Evolutionary conservation across 2,797 vertebrate genomes (phyloP).

Genomic region (Momotus momota): DNA sequence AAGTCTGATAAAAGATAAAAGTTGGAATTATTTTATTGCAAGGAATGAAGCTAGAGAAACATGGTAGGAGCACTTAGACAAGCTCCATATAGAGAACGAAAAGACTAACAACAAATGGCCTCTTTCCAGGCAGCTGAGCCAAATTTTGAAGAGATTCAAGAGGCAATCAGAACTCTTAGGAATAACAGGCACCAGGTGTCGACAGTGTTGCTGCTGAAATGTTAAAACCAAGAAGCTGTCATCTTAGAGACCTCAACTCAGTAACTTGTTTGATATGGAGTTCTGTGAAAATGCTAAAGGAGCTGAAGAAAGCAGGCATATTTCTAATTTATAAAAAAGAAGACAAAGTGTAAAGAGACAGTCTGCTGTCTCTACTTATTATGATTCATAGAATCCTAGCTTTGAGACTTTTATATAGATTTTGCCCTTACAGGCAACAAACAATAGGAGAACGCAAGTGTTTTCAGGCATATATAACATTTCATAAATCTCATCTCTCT

Average conservation of each 20-base stretch:
- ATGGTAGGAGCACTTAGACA: not conserved
- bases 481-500: constrained; percentile 6
- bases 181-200: constrained; percentile 52
- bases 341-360: not conserved
- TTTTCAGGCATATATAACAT: constrained; percentile 3
- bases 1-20: not conserved
- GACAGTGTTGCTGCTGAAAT: not conserved
- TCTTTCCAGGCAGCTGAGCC: constrained; percentile 17
- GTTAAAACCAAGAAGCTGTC: not conserved
- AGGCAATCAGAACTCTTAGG: constrained; percentile 29
- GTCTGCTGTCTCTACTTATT: constrained; percentile 12
- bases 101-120: constrained; percentile 36
- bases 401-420: constrained; percentile 12
- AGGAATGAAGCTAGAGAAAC: not conserved
- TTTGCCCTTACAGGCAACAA: constrained; percentile 15
- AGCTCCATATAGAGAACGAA: not conserved
- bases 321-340: not conserved
- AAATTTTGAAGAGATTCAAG: constrained; percentile 45
- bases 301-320: not conserved
- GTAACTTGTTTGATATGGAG: not conserved
- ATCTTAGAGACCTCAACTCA: not conserved
- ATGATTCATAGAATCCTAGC: not conserved
- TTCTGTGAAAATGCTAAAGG: not conserved
- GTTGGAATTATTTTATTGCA: not conserved
- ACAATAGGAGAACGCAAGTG: constrained; percentile 5